Conservation (phyloP, 2,113 vertebrate species). For the Mormoops blainvillei region DNA sequence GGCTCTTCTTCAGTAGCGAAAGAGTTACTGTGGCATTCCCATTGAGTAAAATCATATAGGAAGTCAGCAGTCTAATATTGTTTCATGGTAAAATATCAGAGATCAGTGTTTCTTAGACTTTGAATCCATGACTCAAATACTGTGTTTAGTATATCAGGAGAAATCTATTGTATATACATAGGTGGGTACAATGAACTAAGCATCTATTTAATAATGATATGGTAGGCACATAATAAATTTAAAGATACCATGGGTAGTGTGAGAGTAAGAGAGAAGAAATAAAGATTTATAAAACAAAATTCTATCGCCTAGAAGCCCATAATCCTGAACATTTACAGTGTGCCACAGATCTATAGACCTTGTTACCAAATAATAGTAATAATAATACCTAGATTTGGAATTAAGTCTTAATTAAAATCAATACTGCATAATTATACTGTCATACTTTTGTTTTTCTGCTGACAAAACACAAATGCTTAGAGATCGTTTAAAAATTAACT, state of each 20-base stretch:
- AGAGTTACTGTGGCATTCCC: neutral
- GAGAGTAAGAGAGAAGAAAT: neutral
- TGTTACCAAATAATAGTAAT: neutral
- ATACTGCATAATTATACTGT: neutral
- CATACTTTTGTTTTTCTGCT: neutral
- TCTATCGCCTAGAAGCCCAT: neutral
- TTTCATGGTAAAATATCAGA: neutral
- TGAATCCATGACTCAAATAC: neutral
- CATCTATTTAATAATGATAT: neutral
- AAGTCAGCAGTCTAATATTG: neutral
- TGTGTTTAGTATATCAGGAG: neutral
- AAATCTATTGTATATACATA: neutral
- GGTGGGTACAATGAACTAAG: neutral
- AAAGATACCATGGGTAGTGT: neutral
- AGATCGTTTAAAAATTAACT: neutral
- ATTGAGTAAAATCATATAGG: neutral
- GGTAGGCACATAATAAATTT: neutral
- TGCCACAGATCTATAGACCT: neutral
- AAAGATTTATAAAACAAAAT: neutral
- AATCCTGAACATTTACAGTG: neutral
- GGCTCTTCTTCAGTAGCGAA: neutral
- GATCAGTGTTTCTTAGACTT: neutral
- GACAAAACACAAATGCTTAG: constrained; percentile 7
- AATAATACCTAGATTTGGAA: neutral
- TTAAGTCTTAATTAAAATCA: neutral